Evolutionary conservation across 2,888 invertebrate species (phyloP).

Genomic region (Phoenoteleia sp.): DNA sequence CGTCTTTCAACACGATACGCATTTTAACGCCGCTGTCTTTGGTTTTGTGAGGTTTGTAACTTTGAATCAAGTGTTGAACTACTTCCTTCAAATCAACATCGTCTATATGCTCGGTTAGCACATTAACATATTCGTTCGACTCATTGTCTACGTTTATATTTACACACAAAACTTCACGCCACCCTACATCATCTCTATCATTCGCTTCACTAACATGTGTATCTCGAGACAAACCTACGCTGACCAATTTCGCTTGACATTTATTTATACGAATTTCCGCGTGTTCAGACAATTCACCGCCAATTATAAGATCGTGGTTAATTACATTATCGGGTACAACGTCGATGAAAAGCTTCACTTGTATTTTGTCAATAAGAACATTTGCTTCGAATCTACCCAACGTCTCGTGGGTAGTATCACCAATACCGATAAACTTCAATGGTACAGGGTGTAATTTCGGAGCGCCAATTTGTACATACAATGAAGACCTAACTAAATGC

Average conservation of each 20-base stretch:
- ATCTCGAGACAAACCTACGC: background rate
- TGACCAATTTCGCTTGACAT: background rate
- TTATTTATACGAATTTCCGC: background rate
- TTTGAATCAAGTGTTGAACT: background rate
- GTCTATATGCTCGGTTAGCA: background rate
- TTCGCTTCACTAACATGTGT: background rate
- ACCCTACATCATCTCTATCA: background rate
- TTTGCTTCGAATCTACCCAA: constrained; percentile 3
- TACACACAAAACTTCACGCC: background rate
- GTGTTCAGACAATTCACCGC: background rate
- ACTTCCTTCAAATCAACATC: background rate
- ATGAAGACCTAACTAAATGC: too few species aligned
- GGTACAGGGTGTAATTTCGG: too few species aligned
- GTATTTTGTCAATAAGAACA: constrained; percentile 25
- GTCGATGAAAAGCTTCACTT: constrained; percentile 9
- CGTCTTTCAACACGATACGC: background rate
- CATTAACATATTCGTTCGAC: background rate
- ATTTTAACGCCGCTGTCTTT: background rate
- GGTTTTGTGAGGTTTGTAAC: background rate
- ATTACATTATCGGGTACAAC: constrained; percentile 19
- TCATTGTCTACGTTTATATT: background rate
- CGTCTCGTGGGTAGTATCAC: background rate
- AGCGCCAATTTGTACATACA: too few species aligned
- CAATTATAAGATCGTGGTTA: constrained; percentile 1
- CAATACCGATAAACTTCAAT: too few species aligned